Evolutionary conservation across 92 coral and sea anemone species (phyloP).

Genomic region (Parazoanthus atlanticus): DNA sequence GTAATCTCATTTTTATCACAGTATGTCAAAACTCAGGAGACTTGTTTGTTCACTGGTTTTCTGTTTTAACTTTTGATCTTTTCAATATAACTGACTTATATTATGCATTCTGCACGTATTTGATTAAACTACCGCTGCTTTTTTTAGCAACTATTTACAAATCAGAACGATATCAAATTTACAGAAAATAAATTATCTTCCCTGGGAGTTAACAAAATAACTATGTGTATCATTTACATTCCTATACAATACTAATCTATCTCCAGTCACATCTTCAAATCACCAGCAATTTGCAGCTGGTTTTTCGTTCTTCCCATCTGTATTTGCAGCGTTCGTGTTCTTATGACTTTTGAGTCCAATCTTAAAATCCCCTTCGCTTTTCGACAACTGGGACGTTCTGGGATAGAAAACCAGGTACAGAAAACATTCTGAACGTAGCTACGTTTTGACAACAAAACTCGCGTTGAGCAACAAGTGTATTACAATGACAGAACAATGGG

Average conservation of each 20-base stretch:
- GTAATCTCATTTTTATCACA: slow-evolving; percentile 8
- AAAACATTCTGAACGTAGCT: neutral
- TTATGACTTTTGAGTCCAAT: slow-evolving; percentile 8
- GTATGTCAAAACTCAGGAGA: neutral
- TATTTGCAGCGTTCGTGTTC: slow-evolving; percentile 8
- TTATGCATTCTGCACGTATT: neutral
- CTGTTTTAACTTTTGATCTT: slow-evolving; percentile 12
- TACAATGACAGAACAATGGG: slow-evolving; percentile 39
- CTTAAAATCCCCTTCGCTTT: neutral
- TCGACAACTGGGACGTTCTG: neutral
- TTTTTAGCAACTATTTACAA: slow-evolving; percentile 37
- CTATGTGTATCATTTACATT: slow-evolving; percentile 38
- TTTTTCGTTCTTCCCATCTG: neutral
- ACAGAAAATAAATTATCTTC: slow-evolving; percentile 34
- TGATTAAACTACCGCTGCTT: slow-evolving; percentile 3
- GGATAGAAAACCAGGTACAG: slow-evolving; percentile 4
- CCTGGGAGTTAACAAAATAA: slow-evolving; percentile 43
- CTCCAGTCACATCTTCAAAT: slow-evolving; percentile 24
- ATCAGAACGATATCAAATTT: slow-evolving; percentile 34
- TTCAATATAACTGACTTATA: neutral
- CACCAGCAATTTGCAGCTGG: slow-evolving; percentile 38
- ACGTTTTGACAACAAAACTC: slow-evolving; percentile 27
- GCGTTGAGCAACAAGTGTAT: slow-evolving; percentile 25
- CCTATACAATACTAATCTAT: slow-evolving; percentile 37
- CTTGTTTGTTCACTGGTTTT: slow-evolving; percentile 26